Conservation (phyloP, 1,140 invertebrate species). For the Meloidogyne exigua region DNA sequence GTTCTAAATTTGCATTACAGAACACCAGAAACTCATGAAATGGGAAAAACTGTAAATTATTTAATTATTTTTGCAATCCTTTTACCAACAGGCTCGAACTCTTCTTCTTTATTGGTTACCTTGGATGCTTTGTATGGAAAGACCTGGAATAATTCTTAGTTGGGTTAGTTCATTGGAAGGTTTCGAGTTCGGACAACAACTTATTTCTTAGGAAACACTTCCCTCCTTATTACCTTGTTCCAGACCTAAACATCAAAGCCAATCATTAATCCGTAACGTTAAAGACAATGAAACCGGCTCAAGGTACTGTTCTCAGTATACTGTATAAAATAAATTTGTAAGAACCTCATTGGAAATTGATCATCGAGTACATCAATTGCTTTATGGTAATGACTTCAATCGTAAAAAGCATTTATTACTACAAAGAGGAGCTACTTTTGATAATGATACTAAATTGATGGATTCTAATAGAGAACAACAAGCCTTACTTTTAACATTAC, state of each 20-base stretch:
- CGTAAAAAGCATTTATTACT: background rate
- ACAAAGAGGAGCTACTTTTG: conserved; percentile 11
- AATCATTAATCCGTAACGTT: conserved; percentile 58
- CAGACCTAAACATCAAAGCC: conserved; percentile 55
- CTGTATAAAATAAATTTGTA: conserved; percentile 3
- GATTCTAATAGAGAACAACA: conserved; percentile 49
- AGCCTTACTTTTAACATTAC: conserved; percentile 52
- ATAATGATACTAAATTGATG: conserved; percentile 3
- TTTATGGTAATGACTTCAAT: conserved; percentile 9
- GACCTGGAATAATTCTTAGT: conserved; percentile 48
- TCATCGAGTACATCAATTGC: conserved; percentile 45
- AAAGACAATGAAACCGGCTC: conserved; percentile 53
- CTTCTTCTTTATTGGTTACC: conserved; percentile 61
- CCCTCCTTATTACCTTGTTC: conserved; percentile 56
- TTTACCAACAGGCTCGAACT: conserved; percentile 53
- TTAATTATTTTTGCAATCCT: conserved; percentile 12
- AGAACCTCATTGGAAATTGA: conserved; percentile 57
- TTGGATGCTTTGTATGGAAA: conserved; percentile 57
- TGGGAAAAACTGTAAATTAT: conserved; percentile 81
- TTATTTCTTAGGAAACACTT: conserved; percentile 43
- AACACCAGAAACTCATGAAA: conserved; percentile 86
- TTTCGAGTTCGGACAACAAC: background rate
- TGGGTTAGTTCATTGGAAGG: conserved; percentile 8
- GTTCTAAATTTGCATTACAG: conserved; percentile 74
- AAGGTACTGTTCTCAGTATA: conserved; percentile 14